Evolutionary conservation across 2,797 vertebrate species (phyloP).

Genomic region (Kryptolebias ocellatus): DNA sequence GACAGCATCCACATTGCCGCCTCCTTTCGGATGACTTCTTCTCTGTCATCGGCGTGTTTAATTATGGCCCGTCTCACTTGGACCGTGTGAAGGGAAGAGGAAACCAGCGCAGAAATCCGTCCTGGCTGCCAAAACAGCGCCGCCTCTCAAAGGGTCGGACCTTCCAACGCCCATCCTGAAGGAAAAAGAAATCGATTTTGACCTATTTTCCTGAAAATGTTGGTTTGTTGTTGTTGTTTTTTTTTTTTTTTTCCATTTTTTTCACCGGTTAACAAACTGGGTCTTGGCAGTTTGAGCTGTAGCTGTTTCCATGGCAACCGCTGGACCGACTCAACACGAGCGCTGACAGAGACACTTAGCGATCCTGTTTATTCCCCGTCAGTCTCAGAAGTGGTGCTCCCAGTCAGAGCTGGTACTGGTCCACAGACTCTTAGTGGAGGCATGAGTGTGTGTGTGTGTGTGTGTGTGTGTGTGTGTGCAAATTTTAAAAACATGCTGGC

Average conservation of each 20-base stretch:
- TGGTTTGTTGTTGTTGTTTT: neutral
- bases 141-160: constrained; percentile 26
- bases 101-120: constrained; percentile 42
- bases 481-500: neutral
- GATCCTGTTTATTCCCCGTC: constrained; percentile 72
- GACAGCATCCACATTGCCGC: constrained; percentile 58
- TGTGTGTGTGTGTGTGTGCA: neutral
- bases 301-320: constrained; percentile 79
- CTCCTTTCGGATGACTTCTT: constrained; percentile 62
- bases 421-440: constrained; percentile 9
- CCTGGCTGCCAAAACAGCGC: constrained; percentile 20
- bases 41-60: constrained; percentile 58
- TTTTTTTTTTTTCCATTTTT: constrained; percentile 39
- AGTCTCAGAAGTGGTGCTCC: constrained; percentile 76
- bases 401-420: constrained; percentile 53
- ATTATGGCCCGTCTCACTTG: constrained; percentile 65
- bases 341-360: constrained; percentile 74
- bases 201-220: constrained; percentile 42
- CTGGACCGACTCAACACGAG: constrained; percentile 68
- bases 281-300: constrained; percentile 71
- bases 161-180: neutral
- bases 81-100: constrained; percentile 31
- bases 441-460: constrained; percentile 4
- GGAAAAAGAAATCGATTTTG: constrained; percentile 55
- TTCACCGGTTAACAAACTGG: constrained; percentile 58